Percentiles rank a stretch among this genome's conserved stretches.
Evolutionary conservation across 2,113 vertebrate species (phyloP).

Genomic region (Bostrychus sinensis): DNA sequence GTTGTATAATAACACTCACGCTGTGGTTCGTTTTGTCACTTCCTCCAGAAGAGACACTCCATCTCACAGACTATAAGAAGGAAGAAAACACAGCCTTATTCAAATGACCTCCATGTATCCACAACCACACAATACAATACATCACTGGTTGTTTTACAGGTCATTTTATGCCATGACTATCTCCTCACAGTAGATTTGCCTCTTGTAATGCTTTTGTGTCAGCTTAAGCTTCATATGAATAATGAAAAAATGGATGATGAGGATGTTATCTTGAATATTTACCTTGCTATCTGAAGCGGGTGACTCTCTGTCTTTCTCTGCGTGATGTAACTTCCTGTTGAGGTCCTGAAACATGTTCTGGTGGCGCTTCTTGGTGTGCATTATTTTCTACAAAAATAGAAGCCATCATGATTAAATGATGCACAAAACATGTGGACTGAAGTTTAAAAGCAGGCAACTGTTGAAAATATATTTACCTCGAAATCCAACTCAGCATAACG

Average conservation of each 20-base stretch:
- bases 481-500: conserved; percentile 98
- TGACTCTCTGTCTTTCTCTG: conserved; percentile 93
- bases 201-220: conserved; percentile 1
- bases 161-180: conserved; percentile 18
- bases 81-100: conserved; percentile 70
- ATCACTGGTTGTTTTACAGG: conserved; percentile 35
- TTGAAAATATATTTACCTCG: conserved; percentile 84
- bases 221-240: conserved; percentile 9
- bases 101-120: conserved; percentile 46
- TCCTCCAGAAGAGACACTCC: conserved; percentile 86
- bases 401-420: neutral
- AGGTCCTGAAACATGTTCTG: conserved; percentile 99
- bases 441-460: neutral
- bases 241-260: conserved; percentile 22
- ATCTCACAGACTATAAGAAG: conserved; percentile 81
- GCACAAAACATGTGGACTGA: neutral
- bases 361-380: conserved; percentile 98
- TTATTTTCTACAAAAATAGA: conserved; percentile 87
- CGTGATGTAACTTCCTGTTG: conserved; percentile 94
- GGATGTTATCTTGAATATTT: conserved; percentile 24
- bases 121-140: conserved; percentile 46
- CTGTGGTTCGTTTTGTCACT: conserved; percentile 87
- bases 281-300: conserved; percentile 95
- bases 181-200: conserved; percentile 19
- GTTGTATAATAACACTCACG: conserved; percentile 75